These are phyloP conservation scores for Hetaerina titia DNA, from an alignment of 2,888 invertebrate genomes.

Conservation along the genomic window DNA sequence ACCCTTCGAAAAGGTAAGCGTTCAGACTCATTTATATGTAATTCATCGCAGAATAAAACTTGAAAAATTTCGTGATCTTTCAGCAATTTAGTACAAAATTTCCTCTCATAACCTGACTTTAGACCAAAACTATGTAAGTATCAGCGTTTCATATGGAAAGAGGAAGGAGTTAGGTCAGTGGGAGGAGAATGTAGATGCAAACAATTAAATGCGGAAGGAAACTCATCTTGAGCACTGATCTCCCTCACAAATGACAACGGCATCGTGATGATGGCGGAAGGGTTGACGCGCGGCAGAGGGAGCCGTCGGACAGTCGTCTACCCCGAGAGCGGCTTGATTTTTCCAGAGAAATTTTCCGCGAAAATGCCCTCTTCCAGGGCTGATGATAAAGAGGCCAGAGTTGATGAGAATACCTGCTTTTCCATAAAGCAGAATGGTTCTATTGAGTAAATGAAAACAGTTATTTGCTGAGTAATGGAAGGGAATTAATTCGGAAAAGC, in stretches of 20 bases:
- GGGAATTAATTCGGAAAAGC: too few relatives aligned
- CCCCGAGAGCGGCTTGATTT: not conserved
- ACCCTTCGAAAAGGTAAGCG: too few relatives aligned
- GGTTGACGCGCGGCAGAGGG: too few relatives aligned
- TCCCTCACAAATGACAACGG: conserved; percentile 5
- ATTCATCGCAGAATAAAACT: too few relatives aligned
- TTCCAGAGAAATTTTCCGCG: not conserved
- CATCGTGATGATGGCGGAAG: too few relatives aligned
- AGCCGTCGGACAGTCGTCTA: not conserved
- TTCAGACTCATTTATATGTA: too few relatives aligned
- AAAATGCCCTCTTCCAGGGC: not conserved
- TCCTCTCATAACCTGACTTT: too few relatives aligned
- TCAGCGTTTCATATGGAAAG: not conserved
- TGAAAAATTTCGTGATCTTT: too few relatives aligned
- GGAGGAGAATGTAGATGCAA: not conserved
- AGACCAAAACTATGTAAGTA: too few relatives aligned
- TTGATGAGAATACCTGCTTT: conserved; percentile 17
- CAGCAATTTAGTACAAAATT: too few relatives aligned
- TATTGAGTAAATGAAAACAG: too few relatives aligned
- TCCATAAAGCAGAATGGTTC: not conserved
- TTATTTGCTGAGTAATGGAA: too few relatives aligned
- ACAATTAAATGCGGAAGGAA: conserved; percentile 9
- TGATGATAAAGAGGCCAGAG: not conserved
- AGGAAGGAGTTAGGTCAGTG: not conserved
- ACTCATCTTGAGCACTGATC: conserved; percentile 4